A percentile compares a stretch with the other conserved stretches of the same genome.
Conservation (phyloP, 2,888 invertebrate species). For the Maniola hyperantus region DNA sequence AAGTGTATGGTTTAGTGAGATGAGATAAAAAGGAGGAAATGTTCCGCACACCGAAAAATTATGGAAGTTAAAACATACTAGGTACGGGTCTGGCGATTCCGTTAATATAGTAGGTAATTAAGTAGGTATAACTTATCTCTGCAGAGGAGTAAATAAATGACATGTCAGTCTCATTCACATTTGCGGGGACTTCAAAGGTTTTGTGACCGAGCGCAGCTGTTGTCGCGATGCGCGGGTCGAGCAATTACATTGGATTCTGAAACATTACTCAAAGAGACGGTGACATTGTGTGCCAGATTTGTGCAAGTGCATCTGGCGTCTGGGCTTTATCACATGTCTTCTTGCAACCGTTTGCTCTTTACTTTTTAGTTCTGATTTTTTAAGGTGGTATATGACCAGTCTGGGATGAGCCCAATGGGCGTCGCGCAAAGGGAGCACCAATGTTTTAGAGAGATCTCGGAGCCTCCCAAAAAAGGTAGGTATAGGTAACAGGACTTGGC, state of each 20-base stretch:
- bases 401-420: too few species aligned
- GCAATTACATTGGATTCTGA: constrained; percentile 43
- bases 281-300: constrained; percentile 43
- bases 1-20: background rate
- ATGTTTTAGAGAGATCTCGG: too few species aligned
- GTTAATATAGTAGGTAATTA: background rate
- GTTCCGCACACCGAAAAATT: background rate
- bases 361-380: too few species aligned
- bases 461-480: too few species aligned
- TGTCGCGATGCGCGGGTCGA: constrained; percentile 35
- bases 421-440: too few species aligned
- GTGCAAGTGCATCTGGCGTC: constrained; percentile 23
- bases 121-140: constrained; percentile 21
- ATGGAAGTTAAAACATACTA: background rate
- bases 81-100: constrained; percentile 17
- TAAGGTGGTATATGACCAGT: too few species aligned
- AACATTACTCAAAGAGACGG: constrained; percentile 43
- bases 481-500: too few species aligned
- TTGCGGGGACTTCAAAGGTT: constrained; percentile 42
- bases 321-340: constrained; percentile 1
- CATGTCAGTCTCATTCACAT: constrained; percentile 39
- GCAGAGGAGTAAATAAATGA: constrained; percentile 36
- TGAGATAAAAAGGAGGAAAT: background rate
- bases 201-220: constrained; percentile 38
- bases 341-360: background rate